phyloP scores from a whole-genome alignment of 2,888 invertebrate species.

The Papilio gigon region DNA sequence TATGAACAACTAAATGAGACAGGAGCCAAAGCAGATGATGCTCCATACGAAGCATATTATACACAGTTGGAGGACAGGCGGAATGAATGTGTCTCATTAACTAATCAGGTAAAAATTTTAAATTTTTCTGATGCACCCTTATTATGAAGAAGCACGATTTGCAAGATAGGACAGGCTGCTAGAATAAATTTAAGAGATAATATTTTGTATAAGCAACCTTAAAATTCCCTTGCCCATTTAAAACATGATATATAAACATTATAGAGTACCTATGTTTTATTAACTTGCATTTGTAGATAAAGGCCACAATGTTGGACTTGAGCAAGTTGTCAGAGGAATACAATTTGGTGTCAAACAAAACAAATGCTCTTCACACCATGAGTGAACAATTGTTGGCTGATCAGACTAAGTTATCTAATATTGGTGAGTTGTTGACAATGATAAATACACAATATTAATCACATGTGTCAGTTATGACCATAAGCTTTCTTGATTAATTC shows the following conservation, averaged over 20 bases:
- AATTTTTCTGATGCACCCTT: not conserved
- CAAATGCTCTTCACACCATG: conserved; percentile 93
- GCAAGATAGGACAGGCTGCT: too few relatives aligned
- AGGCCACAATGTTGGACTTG: conserved; percentile 87
- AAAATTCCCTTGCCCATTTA: too few relatives aligned
- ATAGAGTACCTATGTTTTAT: not conserved
- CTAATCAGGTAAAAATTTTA: conserved; percentile 78
- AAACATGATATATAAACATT: too few relatives aligned
- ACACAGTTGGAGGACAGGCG: conserved; percentile 86
- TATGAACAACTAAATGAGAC: conserved; percentile 88
- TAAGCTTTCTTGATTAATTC: too few relatives aligned
- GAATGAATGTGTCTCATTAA: conserved; percentile 86
- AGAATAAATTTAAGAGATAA: too few relatives aligned
- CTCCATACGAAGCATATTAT: conserved; percentile 86
- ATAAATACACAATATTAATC: too few relatives aligned
- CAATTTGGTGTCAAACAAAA: conserved; percentile 94
- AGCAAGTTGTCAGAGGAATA: conserved; percentile 89
- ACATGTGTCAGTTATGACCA: too few relatives aligned
- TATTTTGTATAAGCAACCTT: too few relatives aligned
- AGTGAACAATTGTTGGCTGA: conserved; percentile 96
- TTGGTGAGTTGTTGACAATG: conserved; percentile 75
- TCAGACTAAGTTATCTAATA: conserved; percentile 90
- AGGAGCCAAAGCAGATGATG: conserved; percentile 86
- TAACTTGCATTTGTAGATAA: conserved; percentile 76
- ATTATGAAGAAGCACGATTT: too few relatives aligned